These are phyloP conservation scores for Trochalopteron elliotii DNA, from an alignment of 2,113 vertebrate species.

Conservation along the genomic window DNA sequence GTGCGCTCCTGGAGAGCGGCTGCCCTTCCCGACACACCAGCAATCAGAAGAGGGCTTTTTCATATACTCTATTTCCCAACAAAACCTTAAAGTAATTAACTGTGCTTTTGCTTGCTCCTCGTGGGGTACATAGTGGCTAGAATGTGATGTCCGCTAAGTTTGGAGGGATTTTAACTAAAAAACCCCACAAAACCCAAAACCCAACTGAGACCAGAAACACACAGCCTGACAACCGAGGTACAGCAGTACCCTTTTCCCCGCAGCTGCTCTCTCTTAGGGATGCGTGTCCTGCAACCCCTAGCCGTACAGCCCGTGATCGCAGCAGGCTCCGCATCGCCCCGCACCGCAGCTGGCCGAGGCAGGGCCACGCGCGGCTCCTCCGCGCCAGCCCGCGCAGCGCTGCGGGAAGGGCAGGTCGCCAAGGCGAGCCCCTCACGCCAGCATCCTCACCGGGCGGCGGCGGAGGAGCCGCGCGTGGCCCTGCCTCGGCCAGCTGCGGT, in stretches of 20 bases:
- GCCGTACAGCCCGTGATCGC: background rate
- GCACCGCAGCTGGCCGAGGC: background rate
- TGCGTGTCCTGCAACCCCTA: fast-evolving
- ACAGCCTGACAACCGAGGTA: background rate
- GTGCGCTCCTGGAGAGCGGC: background rate
- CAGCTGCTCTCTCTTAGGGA: background rate
- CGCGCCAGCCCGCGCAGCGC: background rate
- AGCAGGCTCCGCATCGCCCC: background rate
- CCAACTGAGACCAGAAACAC: background rate
- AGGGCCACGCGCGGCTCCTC: background rate
- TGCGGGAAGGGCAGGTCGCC: background rate
- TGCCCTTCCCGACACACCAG: background rate
- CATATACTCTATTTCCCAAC: background rate
- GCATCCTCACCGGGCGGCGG: background rate
- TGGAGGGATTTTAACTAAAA: background rate
- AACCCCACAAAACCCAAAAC: background rate
- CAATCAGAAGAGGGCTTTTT: background rate
- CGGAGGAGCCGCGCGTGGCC: too few relatives aligned
- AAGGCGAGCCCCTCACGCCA: background rate
- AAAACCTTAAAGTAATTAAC: background rate
- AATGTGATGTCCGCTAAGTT: background rate
- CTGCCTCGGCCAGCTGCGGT: too few relatives aligned
- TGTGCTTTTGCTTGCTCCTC: background rate
- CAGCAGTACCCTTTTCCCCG: background rate
- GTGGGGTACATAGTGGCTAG: fast-evolving